These are phyloP conservation scores for Trachelus tabidus DNA, from an alignment of 2,888 invertebrate species.

Conservation along the genomic window DNA sequence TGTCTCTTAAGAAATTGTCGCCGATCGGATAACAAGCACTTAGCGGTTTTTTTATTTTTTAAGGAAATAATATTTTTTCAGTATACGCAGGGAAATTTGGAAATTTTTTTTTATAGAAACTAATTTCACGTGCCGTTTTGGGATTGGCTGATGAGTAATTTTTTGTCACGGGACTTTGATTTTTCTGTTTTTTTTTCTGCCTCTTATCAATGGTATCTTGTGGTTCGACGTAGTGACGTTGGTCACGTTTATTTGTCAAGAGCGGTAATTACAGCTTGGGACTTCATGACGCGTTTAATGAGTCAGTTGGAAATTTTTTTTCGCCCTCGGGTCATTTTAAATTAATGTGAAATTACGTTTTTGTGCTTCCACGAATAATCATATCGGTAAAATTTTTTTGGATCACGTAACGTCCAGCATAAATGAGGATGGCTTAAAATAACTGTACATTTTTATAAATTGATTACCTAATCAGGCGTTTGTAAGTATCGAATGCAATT, in stretches of 20 bases:
- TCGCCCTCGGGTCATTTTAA: too few relatives aligned
- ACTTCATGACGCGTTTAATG: too few relatives aligned
- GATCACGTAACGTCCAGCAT: too few relatives aligned
- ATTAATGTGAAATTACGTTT: too few relatives aligned
- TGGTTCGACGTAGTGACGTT: background rate
- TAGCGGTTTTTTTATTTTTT: background rate
- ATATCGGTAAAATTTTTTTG: too few relatives aligned
- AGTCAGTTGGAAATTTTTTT: too few relatives aligned
- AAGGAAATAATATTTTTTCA: too few relatives aligned
- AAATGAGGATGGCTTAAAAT: background rate
- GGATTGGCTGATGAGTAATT: too few relatives aligned
- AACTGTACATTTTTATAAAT: background rate
- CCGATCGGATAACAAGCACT: background rate
- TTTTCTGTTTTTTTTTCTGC: too few relatives aligned
- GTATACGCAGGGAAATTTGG: background rate
- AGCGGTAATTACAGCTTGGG: too few relatives aligned
- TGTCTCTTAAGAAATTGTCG: background rate
- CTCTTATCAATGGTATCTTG: background rate
- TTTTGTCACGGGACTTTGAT: too few relatives aligned
- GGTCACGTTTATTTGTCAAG: background rate
- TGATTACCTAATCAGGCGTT: background rate
- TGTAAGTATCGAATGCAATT: background rate
- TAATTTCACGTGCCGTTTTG: background rate
- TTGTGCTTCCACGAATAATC: too few relatives aligned
- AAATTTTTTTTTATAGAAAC: background rate